Evolutionary conservation across 1,140 invertebrate species (phyloP).

Genomic region (Armadillidium nasatum): DNA sequence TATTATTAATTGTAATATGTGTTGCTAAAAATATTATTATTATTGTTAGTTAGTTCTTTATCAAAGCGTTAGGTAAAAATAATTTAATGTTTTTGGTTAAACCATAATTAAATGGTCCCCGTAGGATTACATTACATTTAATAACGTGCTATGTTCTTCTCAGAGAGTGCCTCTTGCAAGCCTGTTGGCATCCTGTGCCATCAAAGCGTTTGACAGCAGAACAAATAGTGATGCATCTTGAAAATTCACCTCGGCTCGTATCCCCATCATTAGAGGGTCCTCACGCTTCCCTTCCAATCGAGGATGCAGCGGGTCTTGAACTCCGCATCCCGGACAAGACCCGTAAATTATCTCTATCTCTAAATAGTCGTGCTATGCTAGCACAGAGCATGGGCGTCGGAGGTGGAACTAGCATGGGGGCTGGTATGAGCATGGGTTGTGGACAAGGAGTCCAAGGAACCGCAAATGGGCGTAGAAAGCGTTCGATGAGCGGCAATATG

Average conservation of each 20-base stretch:
- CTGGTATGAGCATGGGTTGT: conserved; percentile 24
- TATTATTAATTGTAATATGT: no score
- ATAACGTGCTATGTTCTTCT: not conserved
- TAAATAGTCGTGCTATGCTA: conserved; percentile 31
- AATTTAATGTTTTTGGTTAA: no score
- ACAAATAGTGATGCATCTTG: conserved; percentile 37
- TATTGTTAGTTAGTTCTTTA: no score
- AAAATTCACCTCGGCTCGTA: conserved; percentile 31
- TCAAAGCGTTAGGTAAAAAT: no score
- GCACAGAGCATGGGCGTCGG: conserved; percentile 29
- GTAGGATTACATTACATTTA: no score
- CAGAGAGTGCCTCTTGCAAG: conserved; percentile 7
- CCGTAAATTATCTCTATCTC: conserved; percentile 16
- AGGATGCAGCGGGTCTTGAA: conserved; percentile 13
- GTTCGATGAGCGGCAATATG: conserved; percentile 44
- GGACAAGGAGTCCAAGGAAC: conserved; percentile 17
- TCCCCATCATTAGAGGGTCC: conserved; percentile 19
- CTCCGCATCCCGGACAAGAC: conserved; percentile 15
- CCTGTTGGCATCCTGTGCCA: conserved; percentile 19
- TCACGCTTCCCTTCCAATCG: conserved; percentile 13
- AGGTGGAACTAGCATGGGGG: conserved; percentile 19
- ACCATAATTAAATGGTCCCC: no score
- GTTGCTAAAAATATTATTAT: no score
- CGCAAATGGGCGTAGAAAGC: conserved; percentile 31
- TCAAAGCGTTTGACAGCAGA: conserved; percentile 16